Conservation (phyloP, 2,797 vertebrate species). For the Etheostoma nigrum region DNA sequence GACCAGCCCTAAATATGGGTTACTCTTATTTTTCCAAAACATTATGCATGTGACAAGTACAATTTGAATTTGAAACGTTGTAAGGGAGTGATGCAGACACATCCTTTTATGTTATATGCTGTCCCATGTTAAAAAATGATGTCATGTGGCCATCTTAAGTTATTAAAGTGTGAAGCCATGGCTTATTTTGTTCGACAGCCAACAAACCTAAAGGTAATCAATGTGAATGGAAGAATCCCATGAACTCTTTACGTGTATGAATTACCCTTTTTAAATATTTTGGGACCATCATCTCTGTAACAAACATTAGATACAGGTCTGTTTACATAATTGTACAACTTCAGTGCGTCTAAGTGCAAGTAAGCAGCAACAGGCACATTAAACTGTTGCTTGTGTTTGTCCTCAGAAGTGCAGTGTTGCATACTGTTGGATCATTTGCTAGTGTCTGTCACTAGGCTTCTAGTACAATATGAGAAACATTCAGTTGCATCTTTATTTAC, state of each 20-base stretch:
- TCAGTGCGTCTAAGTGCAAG: conserved; percentile 3
- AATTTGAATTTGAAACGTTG: too few relatives aligned
- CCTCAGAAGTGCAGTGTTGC: conserved; percentile 23
- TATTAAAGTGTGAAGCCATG: not conserved
- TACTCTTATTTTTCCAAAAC: too few relatives aligned
- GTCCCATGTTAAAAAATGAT: not conserved
- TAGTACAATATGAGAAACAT: conserved; percentile 7
- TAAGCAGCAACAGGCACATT: conserved; percentile 19
- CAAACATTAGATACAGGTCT: not conserved
- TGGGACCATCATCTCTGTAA: not conserved
- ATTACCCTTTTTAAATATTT: not conserved
- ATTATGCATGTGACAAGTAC: too few relatives aligned
- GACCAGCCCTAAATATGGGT: too few relatives aligned
- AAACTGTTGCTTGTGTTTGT: conserved; percentile 29
- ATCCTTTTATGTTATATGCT: not conserved
- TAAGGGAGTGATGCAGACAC: not conserved
- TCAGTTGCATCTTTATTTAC: conserved; percentile 20
- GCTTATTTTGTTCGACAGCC: not conserved
- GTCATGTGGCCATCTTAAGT: not conserved
- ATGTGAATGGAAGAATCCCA: not conserved
- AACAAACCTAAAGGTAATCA: not conserved
- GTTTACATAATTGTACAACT: not conserved
- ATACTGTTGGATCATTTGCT: conserved; percentile 39
- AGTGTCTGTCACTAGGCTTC: conserved; percentile 10
- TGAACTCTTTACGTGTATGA: not conserved